Evolutionary conservation across 1,140 invertebrate genomes (phyloP).

Genomic region (Ephestia elutella): DNA sequence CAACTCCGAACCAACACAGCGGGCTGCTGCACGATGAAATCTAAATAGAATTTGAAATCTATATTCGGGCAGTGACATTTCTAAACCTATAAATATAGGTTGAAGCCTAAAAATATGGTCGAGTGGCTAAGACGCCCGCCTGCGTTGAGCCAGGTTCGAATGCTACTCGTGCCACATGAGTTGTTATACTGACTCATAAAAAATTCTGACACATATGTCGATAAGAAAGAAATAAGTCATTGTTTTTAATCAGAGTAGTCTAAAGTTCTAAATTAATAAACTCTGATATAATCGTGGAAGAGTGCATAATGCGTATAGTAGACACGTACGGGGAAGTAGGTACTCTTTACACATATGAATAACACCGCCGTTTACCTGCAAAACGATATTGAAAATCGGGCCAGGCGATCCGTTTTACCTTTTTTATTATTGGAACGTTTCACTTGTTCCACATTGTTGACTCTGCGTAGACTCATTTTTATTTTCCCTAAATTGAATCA

Average conservation of each 20-base stretch:
- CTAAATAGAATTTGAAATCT: neutral
- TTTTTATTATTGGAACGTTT: constrained; percentile 54
- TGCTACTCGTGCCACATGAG: too few relatives aligned
- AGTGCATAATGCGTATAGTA: neutral
- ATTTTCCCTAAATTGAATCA: constrained; percentile 48
- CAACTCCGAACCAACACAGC: constrained; percentile 7
- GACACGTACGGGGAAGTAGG: constrained; percentile 20
- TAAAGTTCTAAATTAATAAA: neutral
- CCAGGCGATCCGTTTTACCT: constrained; percentile 43
- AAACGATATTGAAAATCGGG: constrained; percentile 52
- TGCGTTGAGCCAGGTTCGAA: too few relatives aligned
- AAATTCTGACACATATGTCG: too few relatives aligned
- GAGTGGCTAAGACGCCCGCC: too few relatives aligned
- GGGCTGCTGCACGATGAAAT: neutral
- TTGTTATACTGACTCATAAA: too few relatives aligned
- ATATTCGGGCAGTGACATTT: neutral
- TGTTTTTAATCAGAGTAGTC: too few relatives aligned
- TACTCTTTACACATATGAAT: constrained; percentile 40
- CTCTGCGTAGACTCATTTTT: constrained; percentile 49
- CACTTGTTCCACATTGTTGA: constrained; percentile 58
- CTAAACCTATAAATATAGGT: too few relatives aligned
- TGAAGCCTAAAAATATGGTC: too few relatives aligned
- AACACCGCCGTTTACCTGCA: constrained; percentile 44
- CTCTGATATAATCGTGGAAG: neutral
- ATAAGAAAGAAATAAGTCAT: too few relatives aligned